Evolutionary conservation across 2,113 vertebrate genomes (phyloP).

Genomic region (Lathamus discolor): DNA sequence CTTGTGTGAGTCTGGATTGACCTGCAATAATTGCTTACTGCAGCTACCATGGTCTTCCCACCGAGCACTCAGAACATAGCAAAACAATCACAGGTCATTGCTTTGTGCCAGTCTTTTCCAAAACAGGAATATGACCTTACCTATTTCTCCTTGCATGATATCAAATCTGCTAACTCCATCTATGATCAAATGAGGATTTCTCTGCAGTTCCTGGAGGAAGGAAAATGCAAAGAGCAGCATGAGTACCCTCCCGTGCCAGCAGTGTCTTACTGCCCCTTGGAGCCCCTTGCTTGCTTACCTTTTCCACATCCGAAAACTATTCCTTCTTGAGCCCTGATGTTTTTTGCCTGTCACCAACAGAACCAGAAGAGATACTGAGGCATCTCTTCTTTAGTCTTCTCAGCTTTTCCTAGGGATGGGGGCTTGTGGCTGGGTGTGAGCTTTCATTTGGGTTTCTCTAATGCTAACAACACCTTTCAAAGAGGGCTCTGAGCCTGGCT

Average conservation of each 20-base stretch:
- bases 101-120: background rate
- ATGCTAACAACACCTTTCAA: background rate
- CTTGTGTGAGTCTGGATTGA: background rate
- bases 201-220: slow-evolving; percentile 61
- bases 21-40: background rate
- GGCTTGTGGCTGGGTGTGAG: background rate
- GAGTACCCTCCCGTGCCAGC: background rate
- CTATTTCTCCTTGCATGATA: slow-evolving; percentile 74
- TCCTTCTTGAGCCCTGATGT: background rate
- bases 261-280: background rate
- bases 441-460: background rate
- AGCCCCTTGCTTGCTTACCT: background rate
- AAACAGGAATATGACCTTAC: slow-evolving; percentile 40
- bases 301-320: background rate
- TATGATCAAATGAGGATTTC: slow-evolving; percentile 57
- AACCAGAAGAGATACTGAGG: background rate
- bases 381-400: background rate
- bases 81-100: background rate
- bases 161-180: slow-evolving; percentile 76
- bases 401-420: background rate
- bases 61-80: background rate
- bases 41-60: background rate
- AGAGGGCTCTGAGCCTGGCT: background rate
- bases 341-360: background rate
- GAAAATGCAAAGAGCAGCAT: background rate